Base-by-base conservation (phyloP, 2,797 vertebrate species). In the Pipistrellus pipistrellus region DNA sequence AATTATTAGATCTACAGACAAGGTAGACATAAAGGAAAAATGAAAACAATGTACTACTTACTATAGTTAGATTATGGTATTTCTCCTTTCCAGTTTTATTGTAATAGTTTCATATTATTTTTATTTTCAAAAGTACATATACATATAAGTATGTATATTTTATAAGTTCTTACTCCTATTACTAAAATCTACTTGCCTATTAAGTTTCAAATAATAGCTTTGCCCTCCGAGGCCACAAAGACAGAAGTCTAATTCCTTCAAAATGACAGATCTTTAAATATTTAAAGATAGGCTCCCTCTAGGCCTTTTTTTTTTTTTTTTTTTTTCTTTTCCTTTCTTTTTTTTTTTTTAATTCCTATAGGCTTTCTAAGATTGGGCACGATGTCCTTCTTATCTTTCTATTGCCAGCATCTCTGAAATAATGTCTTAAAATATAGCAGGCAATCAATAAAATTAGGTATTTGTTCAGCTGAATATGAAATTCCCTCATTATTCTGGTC, bases 381-480 rank as follows among this genome's bases (percentile, higher is more conserved):
- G 85, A 93, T 48, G 59, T 91, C 85, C 94, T 91, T 62, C 18
- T 96, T 94, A 96, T 93, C 78, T 94, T 73, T 25, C 30, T 80
- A 62, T 73, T 10, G 38, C 55, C 2, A 0, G 82, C 35, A 95
- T 75, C 62, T 93, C 93, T 95, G 85, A 94, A 95, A 96, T 64
- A 91, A 73, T 83, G 64, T 94, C 77, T 90, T 90, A 96, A 96
- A 96, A 94, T 91, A 96, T 57, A 96, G 78, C 25, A 94, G 73
- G 78, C 83, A 88, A 92, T 96, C 85, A 95, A 86, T 96, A 93
- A 96, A 38, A 69, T 46, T 12, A 92, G 75, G 53, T 91, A 91
- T 57, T 57, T 86, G 59, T 88, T 77, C 51, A 95, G 38, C 73
- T 84, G 51, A 90, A 73, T 72, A 71, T 86, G 71, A 96, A 72